Evolutionary conservation across 2,113 vertebrate genomes (phyloP), one percentile per base, ranked within the genome.

Genomic region (Terrapene triunguis): DNA sequence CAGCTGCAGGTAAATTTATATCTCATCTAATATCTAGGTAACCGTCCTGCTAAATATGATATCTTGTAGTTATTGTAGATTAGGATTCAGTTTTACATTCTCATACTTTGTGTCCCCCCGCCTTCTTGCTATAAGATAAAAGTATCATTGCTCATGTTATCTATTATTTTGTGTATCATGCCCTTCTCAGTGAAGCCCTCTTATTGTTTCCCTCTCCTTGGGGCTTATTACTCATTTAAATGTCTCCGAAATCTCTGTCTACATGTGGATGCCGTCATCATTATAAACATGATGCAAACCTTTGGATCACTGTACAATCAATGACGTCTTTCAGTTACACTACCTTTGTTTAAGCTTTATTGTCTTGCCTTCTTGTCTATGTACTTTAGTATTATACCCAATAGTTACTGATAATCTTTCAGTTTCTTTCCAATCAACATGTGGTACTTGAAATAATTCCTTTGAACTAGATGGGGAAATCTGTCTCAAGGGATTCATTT

Each of bases 301-400:
- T 65, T 17, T 32, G 11, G 29, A 32, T 65, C 12, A 65, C 12
- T 65, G 5, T 2, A 22, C 0, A 0, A 54, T 48, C 0, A 0
- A 54, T 48, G 44, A 80, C 62, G 2, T 65, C 35, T 47, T 44
- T 38, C 7, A 42, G 8, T 35, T 82, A 57, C 6, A 10, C 38
- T 25, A 69, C 10, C 38, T 6, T 25, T 22, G 54, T 24, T 21
- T 54, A 54, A 54, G 19, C 22, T 54, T 54, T 54, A 54, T 54
- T 54, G 54, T 54, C 54, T 54, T 72, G 79, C 89, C n/a, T 84
- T 12, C 62, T 32, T 65, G 62, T 65, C 62, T 47, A 50, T 4
- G 5, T 55, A 17, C 29, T 38, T 91, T 11, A 84, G 51, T 25
- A 4, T 59, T 82, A 74, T 10, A 79, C 9, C n/a, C 17, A 81